phyloP scores from a whole-genome alignment of 2,113 vertebrate genomes.

The Coptodon rendalli region DNA sequence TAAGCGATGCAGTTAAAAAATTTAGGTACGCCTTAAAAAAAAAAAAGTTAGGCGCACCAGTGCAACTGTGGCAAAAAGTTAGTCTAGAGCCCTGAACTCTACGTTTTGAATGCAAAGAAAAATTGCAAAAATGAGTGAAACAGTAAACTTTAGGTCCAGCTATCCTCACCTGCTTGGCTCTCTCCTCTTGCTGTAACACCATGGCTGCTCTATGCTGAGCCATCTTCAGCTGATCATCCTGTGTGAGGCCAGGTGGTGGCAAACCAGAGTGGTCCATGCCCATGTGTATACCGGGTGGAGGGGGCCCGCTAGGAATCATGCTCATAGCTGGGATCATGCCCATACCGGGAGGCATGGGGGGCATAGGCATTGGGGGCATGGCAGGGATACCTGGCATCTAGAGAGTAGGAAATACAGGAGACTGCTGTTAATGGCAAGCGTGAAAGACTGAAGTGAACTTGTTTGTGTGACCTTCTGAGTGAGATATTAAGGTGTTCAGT shows the following conservation, averaged over 20 bases:
- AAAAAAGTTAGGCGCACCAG: fast-evolving
- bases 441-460: neutral
- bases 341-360: constrained; percentile 79
- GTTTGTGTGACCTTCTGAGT: neutral
- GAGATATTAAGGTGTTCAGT: neutral
- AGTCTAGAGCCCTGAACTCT: neutral
- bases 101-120: neutral
- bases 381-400: constrained; percentile 56
- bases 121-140: neutral
- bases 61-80: neutral
- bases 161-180: constrained; percentile 55
- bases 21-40: too few relatives aligned
- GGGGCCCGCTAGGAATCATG: constrained; percentile 75
- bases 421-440: fast-evolving
- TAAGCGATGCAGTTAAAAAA: too few relatives aligned
- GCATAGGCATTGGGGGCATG: constrained; percentile 76
- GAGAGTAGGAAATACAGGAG: neutral
- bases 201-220: constrained; percentile 81
- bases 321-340: constrained; percentile 81
- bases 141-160: neutral
- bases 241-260: constrained; percentile 72
- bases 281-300: constrained; percentile 72
- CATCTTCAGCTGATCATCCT: constrained; percentile 82
- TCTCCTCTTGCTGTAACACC: constrained; percentile 81
- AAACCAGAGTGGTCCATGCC: constrained; percentile 73